phyloP scores from a whole-genome alignment of 2,113 vertebrate genomes.

The Zosterops pallidus region DNA sequence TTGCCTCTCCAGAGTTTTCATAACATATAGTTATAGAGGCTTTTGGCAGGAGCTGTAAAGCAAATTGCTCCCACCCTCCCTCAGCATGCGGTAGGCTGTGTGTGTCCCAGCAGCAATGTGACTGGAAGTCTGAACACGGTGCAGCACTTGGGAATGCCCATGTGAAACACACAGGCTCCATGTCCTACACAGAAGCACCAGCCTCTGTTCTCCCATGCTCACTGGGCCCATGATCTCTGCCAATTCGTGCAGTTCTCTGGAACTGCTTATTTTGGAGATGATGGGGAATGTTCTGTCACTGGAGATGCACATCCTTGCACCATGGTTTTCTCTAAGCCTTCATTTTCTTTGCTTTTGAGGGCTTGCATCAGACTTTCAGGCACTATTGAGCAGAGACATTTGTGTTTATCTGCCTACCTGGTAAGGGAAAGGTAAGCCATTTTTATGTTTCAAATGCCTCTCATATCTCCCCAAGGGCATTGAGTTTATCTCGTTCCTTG shows the following conservation, averaged over 20 bases:
- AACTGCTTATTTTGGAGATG: not conserved
- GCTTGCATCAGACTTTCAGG: slow-evolving; percentile 28
- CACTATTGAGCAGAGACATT: not conserved
- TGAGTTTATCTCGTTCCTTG: slow-evolving; percentile 15
- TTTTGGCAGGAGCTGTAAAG: slow-evolving; percentile 27
- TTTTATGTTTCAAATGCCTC: slow-evolving; percentile 55
- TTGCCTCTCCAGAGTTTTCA: slow-evolving; percentile 25
- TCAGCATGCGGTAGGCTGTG: not conserved
- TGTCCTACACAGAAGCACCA: not conserved
- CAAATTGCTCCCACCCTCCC: slow-evolving; percentile 26
- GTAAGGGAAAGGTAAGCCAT: slow-evolving; percentile 45
- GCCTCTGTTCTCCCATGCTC: not conserved
- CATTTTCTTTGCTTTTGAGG: not conserved
- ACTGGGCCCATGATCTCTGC: rapidly evolving
- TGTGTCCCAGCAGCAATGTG: not conserved
- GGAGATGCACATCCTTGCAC: not conserved
- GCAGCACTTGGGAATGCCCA: not conserved
- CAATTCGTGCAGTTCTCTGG: rapidly evolving
- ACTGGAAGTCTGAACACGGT: not conserved
- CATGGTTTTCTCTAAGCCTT: not conserved
- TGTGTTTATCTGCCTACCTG: slow-evolving; percentile 15
- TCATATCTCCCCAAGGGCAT: slow-evolving; percentile 45
- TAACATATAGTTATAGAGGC: not conserved
- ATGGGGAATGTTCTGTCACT: not conserved
- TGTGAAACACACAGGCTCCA: not conserved